Percentiles rank a stretch among this genome's conserved stretches.
phyloP scores from a whole-genome alignment of 2,113 vertebrate species.

The Mystacornis crossleyi region DNA sequence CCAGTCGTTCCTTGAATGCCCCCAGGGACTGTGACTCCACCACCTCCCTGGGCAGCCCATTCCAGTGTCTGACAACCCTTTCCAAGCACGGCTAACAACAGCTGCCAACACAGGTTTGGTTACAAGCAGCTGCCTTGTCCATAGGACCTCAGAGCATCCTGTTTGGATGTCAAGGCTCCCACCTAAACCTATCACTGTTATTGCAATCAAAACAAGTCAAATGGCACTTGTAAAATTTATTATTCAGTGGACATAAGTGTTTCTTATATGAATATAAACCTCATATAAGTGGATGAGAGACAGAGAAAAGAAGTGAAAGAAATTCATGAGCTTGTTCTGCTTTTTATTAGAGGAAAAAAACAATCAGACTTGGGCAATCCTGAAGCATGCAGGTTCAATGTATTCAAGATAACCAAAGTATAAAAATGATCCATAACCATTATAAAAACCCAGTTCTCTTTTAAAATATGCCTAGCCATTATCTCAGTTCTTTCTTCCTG shows the following conservation, averaged over 20 bases:
- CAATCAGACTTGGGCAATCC: not conserved
- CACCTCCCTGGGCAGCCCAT: not conserved
- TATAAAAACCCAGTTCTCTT: not conserved
- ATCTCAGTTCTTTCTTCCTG: not conserved
- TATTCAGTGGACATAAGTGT: not conserved
- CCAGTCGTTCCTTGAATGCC: accelerated
- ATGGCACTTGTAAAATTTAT: not conserved
- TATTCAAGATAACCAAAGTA: not conserved
- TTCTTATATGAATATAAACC: not conserved
- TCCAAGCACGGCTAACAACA: not conserved
- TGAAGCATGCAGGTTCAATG: not conserved
- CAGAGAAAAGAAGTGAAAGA: not conserved
- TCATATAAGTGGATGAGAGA: not conserved
- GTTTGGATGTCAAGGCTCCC: not conserved
- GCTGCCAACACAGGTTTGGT: not conserved
- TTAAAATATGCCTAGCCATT: not conserved
- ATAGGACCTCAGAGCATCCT: not conserved
- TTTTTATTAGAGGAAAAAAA: not conserved
- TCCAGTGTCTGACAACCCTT: not conserved
- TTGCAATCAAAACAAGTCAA: not conserved
- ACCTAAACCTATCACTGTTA: not conserved
- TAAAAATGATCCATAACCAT: conserved; percentile 13
- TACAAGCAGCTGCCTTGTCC: not conserved
- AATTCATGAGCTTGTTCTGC: not conserved
- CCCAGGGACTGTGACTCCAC: not conserved